Evolutionary conservation across 2,888 invertebrate species (phyloP), one percentile per base, ranked within the genome.

Genomic region (Drosophila lutescens): DNA sequence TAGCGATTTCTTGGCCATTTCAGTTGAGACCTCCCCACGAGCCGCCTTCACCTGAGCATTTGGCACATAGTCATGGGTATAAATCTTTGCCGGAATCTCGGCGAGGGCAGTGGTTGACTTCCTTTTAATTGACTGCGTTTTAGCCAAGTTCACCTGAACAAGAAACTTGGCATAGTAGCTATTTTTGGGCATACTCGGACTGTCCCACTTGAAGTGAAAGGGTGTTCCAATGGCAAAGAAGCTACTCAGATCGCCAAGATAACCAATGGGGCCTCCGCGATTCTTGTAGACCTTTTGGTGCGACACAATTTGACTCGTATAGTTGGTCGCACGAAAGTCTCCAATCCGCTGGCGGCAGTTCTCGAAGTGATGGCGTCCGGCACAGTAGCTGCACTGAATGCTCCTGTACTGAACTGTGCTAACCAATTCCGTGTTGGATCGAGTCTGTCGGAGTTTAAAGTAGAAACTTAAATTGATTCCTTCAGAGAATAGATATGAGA

Each of bases 321-420:
- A 73, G 41, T 76, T 84, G 10, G 53, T 41, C 62, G 74, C 20
- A 43, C 62, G 91, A 77, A 88, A 92, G 51, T 92, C 91, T 10
- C 86, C 80, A n/a, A 91, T 85, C 6, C 90, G 86, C 13, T 89
- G 72, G 13, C 84, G 86, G 57, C 92, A 92, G n/a, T 86, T 81
- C 58, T 92, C 92, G 1, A 91, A 85, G 30, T 90, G 81, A 84
- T 94, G 94, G 0, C 93, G 93, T 0, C 92, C 91, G 2, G 93
- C 92, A 83, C 95, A 94, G 30, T 94, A 93, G 77, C 94, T 94
- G 90, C 94, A 94, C 82, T 90, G 93, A 79, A 93, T 91, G 51
- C 91, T 91, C 17, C 76, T 91, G 50, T 90, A 89, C 56, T 80
- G 77, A 6, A 91, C 78, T 4, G 77, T 72, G 51, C 63, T 81